Conservation (phyloP, 2,797 vertebrate species). For the Coccyzus lansbergi region DNA sequence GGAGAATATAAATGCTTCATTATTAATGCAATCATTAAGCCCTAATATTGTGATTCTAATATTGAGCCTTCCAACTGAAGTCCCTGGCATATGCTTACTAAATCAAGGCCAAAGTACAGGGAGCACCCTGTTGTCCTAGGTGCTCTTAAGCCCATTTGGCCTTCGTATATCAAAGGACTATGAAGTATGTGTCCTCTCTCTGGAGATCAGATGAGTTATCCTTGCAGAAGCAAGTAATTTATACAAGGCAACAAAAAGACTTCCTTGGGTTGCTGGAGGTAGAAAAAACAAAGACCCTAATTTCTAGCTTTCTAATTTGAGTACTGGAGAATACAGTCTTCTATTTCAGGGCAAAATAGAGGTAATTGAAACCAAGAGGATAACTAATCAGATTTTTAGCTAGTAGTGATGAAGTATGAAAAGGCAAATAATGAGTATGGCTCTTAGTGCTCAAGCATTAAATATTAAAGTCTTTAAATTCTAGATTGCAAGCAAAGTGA, state of each 20-base stretch:
- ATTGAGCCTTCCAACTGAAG: background rate
- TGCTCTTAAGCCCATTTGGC: background rate
- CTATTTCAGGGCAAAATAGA: background rate
- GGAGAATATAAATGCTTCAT: background rate
- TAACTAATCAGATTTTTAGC: background rate
- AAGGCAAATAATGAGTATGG: background rate
- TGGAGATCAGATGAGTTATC: background rate
- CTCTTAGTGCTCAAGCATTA: background rate
- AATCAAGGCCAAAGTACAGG: background rate
- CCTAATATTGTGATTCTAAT: slow-evolving; percentile 28
- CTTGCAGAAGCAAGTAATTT: background rate
- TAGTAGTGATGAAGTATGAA: background rate
- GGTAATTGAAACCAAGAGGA: background rate
- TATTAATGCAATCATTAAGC: slow-evolving; percentile 27
- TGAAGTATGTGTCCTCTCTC: background rate
- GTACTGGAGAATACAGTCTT: background rate
- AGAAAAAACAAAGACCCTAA: background rate
- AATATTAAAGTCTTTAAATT: background rate
- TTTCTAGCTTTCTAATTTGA: background rate
- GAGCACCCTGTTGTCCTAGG: background rate
- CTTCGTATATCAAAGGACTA: background rate
- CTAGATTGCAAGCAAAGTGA: background rate
- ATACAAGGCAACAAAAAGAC: background rate
- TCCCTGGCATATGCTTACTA: background rate
- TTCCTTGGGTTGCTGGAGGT: background rate